Evolutionary conservation across 2,113 vertebrate genomes (phyloP), one percentile per base, ranked within the genome.

Genomic region (Phalacrocorax carbo): DNA sequence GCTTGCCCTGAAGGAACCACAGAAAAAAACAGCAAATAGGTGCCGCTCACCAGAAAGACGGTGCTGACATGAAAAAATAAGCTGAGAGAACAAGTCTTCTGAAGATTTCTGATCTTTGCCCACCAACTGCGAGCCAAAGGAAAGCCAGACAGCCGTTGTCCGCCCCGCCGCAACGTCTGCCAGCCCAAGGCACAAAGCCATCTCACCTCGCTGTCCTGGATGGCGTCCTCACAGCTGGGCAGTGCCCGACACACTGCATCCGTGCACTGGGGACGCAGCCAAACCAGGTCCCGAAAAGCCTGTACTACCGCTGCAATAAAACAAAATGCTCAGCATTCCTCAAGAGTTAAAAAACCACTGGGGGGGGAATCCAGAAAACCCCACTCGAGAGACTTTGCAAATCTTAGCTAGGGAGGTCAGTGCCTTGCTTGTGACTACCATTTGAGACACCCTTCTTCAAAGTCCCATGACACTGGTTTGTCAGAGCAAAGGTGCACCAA

Each of bases 201-300:
- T 23, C 96, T 95, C 91, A 99, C 99, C 98, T 99, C 99, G 1
- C 97, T 98, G 57, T 99, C 99, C 96, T 99, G 99, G 94, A 99
- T 98, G 36, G 51, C 95, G 34, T 99, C 99, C 86, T 99, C 99
- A 58, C 99, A 99, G 95, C 98, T 97, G 11, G 98, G 98, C 22
- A 99, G 96, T 4, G 98, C 98, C 86, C 46, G 94, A 94, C 99
- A 99, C 92, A 99, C 99, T 0, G 98, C 97, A 11, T 98, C 95
- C 0, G 97, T 98, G 94, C 99, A 99, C 97, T 99, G 99, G 54
- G 99, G 99, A 96, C 99, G 99, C 91, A 99, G 97, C 99, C 99
- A 99, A 6, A 98, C 98, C 98, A 99, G 98, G 97, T 99, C 99
- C 55, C 99, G 98, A 95, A 99, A 99, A 3, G 98, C 98, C 96